Evolutionary conservation across 2,888 invertebrate species (phyloP).

Genomic region (Deilephila elpenor): DNA sequence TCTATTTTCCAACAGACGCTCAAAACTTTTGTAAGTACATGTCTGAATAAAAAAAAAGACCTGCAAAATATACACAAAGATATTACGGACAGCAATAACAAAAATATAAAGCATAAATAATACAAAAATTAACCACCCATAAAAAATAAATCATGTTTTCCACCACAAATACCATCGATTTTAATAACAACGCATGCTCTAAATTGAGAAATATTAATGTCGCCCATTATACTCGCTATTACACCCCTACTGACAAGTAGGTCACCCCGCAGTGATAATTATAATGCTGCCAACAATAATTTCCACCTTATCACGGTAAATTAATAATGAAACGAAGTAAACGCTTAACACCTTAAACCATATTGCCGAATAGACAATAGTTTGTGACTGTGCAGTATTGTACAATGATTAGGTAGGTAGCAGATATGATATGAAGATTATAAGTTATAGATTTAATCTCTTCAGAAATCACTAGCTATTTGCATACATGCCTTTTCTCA

Average conservation of each 20-base stretch:
- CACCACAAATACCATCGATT: too few relatives aligned
- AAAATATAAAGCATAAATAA: too few relatives aligned
- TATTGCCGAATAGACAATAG: constrained; percentile 3
- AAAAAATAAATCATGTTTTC: too few relatives aligned
- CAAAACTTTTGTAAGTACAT: too few relatives aligned
- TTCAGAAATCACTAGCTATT: too few relatives aligned
- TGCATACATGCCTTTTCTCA: too few relatives aligned
- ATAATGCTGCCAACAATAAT: not conserved
- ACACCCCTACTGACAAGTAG: constrained; percentile 2
- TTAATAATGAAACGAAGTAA: constrained; percentile 4
- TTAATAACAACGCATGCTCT: not conserved
- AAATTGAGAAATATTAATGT: not conserved
- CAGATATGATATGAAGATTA: not conserved
- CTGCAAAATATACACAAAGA: too few relatives aligned
- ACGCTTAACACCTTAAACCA: constrained; percentile 9
- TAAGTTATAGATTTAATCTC: too few relatives aligned
- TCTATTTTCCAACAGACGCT: too few relatives aligned
- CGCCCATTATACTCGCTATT: not conserved
- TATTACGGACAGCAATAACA: too few relatives aligned
- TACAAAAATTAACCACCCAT: too few relatives aligned
- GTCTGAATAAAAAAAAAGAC: too few relatives aligned
- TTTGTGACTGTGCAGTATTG: not conserved
- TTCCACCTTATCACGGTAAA: constrained; percentile 11
- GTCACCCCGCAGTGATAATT: not conserved
- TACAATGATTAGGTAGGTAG: not conserved